phyloP scores from a whole-genome alignment of 1,140 invertebrate species.

The Tetranychus urticae region DNA sequence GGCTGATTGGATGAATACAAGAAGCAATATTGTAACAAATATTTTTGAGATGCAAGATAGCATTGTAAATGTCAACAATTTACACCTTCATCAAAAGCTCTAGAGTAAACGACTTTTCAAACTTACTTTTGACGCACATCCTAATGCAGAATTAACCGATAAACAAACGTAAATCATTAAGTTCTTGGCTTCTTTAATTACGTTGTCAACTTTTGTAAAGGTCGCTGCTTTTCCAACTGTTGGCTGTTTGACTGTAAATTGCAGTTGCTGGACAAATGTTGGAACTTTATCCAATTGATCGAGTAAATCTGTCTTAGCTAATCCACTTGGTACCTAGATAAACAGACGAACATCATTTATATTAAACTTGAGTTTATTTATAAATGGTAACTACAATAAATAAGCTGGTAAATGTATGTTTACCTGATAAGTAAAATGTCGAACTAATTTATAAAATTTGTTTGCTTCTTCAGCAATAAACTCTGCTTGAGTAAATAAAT shows the following conservation, averaged over 20 bases:
- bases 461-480: conserved; percentile 99
- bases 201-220: conserved; percentile 76
- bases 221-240: conserved; percentile 95
- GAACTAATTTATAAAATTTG: conserved; percentile 91
- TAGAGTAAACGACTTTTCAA: conserved; percentile 1
- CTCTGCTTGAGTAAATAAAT: conserved; percentile 96
- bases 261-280: conserved; percentile 85
- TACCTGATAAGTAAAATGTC: conserved; percentile 97
- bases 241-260: conserved; percentile 91
- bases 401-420: too few species aligned
- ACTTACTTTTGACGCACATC: conserved; percentile 87
- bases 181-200: conserved; percentile 60
- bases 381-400: too few species aligned
- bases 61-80: too few species aligned
- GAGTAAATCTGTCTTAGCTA: conserved; percentile 80
- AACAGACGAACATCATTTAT: neutral
- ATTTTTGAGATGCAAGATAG: too few species aligned
- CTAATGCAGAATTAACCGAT: conserved; percentile 82
- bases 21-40: too few species aligned
- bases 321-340: conserved; percentile 73
- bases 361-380: too few species aligned
- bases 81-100: too few species aligned
- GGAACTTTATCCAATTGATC: conserved; percentile 85
- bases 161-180: conserved; percentile 73
- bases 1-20: too few species aligned